Base-by-base conservation (phyloP, 2,888 invertebrate genomes). In the Acronicta psi region DNA sequence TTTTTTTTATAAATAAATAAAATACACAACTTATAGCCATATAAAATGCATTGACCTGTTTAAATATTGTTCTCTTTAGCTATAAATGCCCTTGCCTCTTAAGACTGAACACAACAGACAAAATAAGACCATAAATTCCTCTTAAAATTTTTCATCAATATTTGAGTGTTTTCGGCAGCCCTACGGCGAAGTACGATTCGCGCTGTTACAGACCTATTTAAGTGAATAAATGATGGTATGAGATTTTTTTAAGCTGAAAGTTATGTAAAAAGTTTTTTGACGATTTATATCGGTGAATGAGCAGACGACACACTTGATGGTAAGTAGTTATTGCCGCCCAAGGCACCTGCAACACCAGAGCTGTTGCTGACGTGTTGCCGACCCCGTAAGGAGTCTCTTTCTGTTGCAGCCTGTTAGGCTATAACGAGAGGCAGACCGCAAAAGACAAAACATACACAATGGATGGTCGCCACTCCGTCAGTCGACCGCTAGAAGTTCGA, bases 181-280 rank as follows among this genome's bases (percentile, higher is more conserved):
- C 59, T 64, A 34, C 13, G 25, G 16, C 10, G 10, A 34, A 43
- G 42, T 16, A 34, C 38, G 18, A 51, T 54, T 56, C n/a, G 31
- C 49, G 6, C 31, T 18, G 13, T 49, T 45, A 38, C 50, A 46
- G 37, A 40, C n/a, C 13, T 59, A n/a, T 55, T 17, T 53, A 55
- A 36, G 41, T 58, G 65, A 69, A 69, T 65, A 60, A 65, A 50
- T 58, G 17, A 65, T 53, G 25, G n/a, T 37, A 38, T 10, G 31
- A 25, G 57, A 51, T 43, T 42, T 53, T 59, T 57, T 10, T 38
- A 9, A 41, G 29, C 34, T 16, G 13, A 29, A 29, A 43, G 37
- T 38, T 44, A 37, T 41, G 25, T 16, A 46, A 53, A 54, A n/a
- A 34, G 34, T 34, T n/a, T 25, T 2, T 8, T 25, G 7, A 8